Base-by-base conservation (phyloP, 1,140 invertebrate genomes). In the Brachionus angularis region DNA sequence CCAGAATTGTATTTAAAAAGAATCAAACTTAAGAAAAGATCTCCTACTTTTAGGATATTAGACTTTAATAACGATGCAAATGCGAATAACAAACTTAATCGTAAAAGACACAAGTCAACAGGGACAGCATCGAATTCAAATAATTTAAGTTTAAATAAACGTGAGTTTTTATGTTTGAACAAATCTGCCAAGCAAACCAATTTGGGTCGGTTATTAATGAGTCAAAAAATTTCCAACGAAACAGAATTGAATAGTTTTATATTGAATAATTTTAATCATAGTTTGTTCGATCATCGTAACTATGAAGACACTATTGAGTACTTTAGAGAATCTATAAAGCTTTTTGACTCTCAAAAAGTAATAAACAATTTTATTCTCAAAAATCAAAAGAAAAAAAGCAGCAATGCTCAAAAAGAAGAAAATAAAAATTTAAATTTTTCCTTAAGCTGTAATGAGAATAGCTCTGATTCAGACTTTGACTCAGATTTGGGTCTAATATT, bases 101-200 rank as follows among this genome's bases (percentile, higher is more conserved):
- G 62, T 10, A 67, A 67, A 46, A 23, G 62, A 23, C 62, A 67
- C 42, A 67, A 67, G 29, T 67, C 62, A 12, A 67, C 47, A 1
- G 62, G 62, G 1, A 33, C 42, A n/a, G n/a, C 18, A 58, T 18
- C 4, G 62, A 67, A 46, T 34, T 67, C 8, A 47, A 10, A 42
- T 16, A 16, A 10, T 10, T 10, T 16, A 10, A 42, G 39, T 42
- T 42, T 16, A 7, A 46, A 50, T 7, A 67, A 46, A 31, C 62
- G n/a, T n/a, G n/a, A 67, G 27, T 47, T 47, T 23, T 50, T 67
- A 14, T 16, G 29, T 27, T 47, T 67, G 62, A 67, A 67, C 21
- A 47, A 46, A 46, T 29, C 42, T 10, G 62, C 62, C 8, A n/a
- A 27, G 12, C 39, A 67, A 23, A 67, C 29, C 23, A 18, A 34